A percentile compares a stretch with the other conserved stretches of the same genome.
phyloP scores from a whole-genome alignment of 2,113 vertebrate species.

The Cromileptes altivelis region DNA sequence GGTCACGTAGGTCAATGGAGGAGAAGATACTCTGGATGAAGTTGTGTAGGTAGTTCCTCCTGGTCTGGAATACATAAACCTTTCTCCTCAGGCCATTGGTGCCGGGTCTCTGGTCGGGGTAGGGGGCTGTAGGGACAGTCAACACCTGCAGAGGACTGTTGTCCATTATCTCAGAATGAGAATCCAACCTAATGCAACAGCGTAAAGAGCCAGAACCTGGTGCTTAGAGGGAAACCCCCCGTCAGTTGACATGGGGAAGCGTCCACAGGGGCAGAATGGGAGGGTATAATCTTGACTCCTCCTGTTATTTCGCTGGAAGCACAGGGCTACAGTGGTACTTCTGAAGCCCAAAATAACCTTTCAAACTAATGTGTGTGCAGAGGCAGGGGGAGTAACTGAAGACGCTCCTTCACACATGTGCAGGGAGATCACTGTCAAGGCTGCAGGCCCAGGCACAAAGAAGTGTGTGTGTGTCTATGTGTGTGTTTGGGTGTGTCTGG shows the following conservation, averaged over 20 bases:
- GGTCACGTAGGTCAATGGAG: constrained; percentile 95
- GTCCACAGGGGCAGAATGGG: constrained; percentile 63
- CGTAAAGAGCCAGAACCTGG: constrained; percentile 49
- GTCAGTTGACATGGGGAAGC: constrained; percentile 53
- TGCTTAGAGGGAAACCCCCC: constrained; percentile 69
- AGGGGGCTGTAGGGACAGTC: constrained; percentile 91
- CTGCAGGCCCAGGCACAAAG: constrained; percentile 64
- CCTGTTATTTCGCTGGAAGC: constrained; percentile 76
- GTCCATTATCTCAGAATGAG: constrained; percentile 85
- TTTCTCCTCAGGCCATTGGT: constrained; percentile 90
- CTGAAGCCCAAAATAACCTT: constrained; percentile 86
- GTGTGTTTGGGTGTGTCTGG: constrained; percentile 46
- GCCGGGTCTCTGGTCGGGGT: constrained; percentile 92
- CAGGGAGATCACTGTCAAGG: constrained; percentile 90
- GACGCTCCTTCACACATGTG: constrained; percentile 85
- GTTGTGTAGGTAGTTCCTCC: constrained; percentile 94
- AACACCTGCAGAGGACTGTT: constrained; percentile 89
- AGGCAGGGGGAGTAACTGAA: constrained; percentile 85
- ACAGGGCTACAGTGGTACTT: constrained; percentile 58
- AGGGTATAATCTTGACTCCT: constrained; percentile 69
- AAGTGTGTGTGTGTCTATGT: constrained; percentile 32
- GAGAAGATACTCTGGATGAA: constrained; percentile 96
- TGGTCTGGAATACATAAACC: constrained; percentile 90
- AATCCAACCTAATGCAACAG: constrained; percentile 53
- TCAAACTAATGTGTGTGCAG: constrained; percentile 69